phyloP scores from a whole-genome alignment of 2,113 vertebrate species.

The Camelus bactrianus region DNA sequence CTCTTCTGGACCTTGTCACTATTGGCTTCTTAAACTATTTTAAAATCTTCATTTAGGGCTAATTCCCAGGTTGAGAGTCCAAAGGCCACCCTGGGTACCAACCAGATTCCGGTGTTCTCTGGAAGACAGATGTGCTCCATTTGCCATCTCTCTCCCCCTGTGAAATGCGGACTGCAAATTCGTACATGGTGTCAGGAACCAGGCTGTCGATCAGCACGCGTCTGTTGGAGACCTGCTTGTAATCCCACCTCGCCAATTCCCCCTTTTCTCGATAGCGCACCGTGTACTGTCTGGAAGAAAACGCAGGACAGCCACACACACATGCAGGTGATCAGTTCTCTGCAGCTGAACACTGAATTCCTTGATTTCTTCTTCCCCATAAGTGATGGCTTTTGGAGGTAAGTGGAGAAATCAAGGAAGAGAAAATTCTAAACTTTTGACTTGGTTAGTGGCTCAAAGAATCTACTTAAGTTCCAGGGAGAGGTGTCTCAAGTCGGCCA shows the following conservation, averaged over 20 bases:
- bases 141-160: conserved; percentile 92
- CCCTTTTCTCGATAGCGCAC: conserved; percentile 97
- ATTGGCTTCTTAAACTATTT: neutral
- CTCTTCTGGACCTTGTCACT: neutral
- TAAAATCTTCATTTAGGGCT: neutral
- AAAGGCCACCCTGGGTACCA: conserved; percentile 67
- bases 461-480: neutral
- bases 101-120: conserved; percentile 98
- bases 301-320: neutral
- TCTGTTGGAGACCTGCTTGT: conserved; percentile 91
- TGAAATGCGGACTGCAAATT: conserved; percentile 95
- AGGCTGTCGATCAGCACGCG: conserved; percentile 93
- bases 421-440: neutral
- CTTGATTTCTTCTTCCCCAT: neutral
- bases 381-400: neutral
- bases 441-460: neutral
- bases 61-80: neutral
- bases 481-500: neutral
- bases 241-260: conserved; percentile 97
- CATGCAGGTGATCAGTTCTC: neutral
- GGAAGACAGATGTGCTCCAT: conserved; percentile 96
- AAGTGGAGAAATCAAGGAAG: neutral
- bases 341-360: neutral
- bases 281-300: conserved; percentile 90
- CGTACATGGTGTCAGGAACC: conserved; percentile 96